Conservation (phyloP, 2,113 vertebrate species). For the Actinemys pallida region DNA sequence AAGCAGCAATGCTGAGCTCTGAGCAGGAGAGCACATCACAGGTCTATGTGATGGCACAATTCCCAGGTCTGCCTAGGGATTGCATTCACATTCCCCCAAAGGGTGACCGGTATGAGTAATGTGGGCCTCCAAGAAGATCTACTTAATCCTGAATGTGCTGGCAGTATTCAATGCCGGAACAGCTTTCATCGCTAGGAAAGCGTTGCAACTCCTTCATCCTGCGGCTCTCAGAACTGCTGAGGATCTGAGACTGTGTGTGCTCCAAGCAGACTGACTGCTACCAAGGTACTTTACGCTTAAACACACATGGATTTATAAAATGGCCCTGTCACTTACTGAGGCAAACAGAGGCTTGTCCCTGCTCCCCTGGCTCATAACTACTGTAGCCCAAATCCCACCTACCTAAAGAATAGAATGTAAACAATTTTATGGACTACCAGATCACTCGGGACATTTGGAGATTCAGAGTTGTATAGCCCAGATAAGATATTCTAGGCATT, state of each 20-base stretch:
- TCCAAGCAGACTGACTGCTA: background rate
- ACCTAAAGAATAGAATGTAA: background rate
- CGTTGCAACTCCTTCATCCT: background rate
- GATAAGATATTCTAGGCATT: background rate
- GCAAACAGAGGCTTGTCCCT: background rate
- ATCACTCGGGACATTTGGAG: no score
- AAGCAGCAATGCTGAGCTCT: background rate
- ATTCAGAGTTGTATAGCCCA: background rate
- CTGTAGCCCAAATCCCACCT: background rate
- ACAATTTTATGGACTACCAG: background rate
- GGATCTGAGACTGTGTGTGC: fast-evolving
- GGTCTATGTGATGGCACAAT: background rate
- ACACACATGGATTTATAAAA: background rate
- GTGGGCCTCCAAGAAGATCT: background rate
- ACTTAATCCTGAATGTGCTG: background rate
- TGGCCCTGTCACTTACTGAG: background rate
- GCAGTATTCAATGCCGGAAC: background rate
- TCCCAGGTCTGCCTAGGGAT: background rate
- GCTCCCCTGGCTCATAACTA: background rate
- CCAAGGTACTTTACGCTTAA: background rate
- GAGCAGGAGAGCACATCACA: background rate
- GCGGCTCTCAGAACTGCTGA: background rate
- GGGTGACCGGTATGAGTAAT: background rate
- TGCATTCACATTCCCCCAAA: background rate
- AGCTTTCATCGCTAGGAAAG: background rate